Evolutionary conservation across 2,113 vertebrate species (phyloP), one percentile per base, ranked within the genome.

Genomic region (Pangasianodon gigas): DNA sequence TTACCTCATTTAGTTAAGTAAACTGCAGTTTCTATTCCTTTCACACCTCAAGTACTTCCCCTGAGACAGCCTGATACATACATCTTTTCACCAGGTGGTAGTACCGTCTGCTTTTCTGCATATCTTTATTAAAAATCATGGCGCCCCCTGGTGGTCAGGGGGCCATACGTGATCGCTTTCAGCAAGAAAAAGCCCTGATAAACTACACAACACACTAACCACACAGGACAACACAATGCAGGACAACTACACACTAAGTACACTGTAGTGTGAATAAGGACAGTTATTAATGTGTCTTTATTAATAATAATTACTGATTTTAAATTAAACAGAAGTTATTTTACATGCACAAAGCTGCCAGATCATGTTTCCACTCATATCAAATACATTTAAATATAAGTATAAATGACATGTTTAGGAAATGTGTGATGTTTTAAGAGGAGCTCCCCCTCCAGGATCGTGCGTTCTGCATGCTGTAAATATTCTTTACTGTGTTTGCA

Each of bases 401-500:
- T 74, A 7, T 19, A 18, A 74, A 19, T 41, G 69, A 41, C 1
- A 1, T 4, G 1, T 77, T 18, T 44, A 9, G 74, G 74, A 44
- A 77, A 46, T 24, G 44, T 48, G 21, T 29, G 8, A 19, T 21
- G 71, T 44, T 21, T 41, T 41, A 37, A 74, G 69, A 74, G 26
- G 46, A 81, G 79, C 54, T 44, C 82, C 82, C 19, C 32, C 82
- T 58, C 0, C 10, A 65, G 58, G 83, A 29, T 7, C 0, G 21
- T 52, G 14, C 29, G 2, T 11, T 65, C 62, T n/a, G 62, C 62
- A 65, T 46, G 29, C 56, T 88, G 79, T 69, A 1, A 29, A 13
- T 52, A n/a, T 86, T 51, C n/a, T 26, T 65, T 9, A 26, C 37
- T 90, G 46, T 87, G 3, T 32, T 4, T 92, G 60, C 89, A 97